A percentile compares a stretch with the other conserved stretches of the same genome.
Conservation (phyloP, 2,888 invertebrate species). For the Acronicta leporina region DNA sequence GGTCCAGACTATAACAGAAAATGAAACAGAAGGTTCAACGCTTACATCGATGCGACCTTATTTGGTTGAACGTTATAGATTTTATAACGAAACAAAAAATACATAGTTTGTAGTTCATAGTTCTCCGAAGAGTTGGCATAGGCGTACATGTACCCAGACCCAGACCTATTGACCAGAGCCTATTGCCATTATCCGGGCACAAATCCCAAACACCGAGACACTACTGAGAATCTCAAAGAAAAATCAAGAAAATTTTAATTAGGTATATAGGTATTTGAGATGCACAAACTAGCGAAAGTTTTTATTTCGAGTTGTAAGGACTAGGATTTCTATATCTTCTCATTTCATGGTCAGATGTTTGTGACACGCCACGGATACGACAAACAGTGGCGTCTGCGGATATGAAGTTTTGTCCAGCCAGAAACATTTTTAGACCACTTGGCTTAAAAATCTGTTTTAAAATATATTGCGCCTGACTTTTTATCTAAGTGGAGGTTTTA, state of each 20-base stretch:
- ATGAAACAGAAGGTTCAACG: slow-evolving; percentile 19
- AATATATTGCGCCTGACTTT: slow-evolving; percentile 18
- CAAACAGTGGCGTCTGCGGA: slow-evolving; percentile 36
- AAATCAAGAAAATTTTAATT: too few species aligned
- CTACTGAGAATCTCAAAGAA: too few species aligned
- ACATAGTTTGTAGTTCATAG: too few species aligned
- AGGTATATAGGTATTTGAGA: too few species aligned
- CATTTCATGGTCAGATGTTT: slow-evolving; percentile 14
- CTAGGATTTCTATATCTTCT: slow-evolving; percentile 15
- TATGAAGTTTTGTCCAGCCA: slow-evolving; percentile 51
- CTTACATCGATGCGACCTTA: not conserved
- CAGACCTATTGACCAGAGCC: too few species aligned
- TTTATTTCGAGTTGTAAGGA: not conserved
- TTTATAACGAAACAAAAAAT: too few species aligned
- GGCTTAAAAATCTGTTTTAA: slow-evolving; percentile 28
- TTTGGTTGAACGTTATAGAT: too few species aligned
- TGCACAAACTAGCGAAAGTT: too few species aligned
- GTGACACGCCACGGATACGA: slow-evolving; percentile 54
- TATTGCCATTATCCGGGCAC: too few species aligned
- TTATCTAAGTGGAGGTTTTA: not conserved
- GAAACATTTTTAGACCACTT: slow-evolving; percentile 38
- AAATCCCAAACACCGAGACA: too few species aligned
- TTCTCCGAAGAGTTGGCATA: too few species aligned
- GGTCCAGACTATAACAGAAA: slow-evolving; percentile 7
- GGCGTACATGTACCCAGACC: too few species aligned